Conservation (phyloP, 2,797 vertebrate genomes). For the Diplodus sargus region DNA sequence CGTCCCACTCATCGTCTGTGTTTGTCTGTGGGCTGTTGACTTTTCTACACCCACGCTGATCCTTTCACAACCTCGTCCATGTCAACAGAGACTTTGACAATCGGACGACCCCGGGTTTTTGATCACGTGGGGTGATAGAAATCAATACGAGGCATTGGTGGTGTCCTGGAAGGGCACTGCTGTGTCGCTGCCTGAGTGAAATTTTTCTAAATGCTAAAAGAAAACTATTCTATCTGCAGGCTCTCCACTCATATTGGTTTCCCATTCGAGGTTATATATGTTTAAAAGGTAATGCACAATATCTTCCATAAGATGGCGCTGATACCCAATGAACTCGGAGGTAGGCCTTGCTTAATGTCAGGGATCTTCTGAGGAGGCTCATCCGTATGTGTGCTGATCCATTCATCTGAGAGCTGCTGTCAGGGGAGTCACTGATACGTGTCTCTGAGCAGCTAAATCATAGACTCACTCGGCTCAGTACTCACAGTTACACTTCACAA, state of each 20-base stretch:
- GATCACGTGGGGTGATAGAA: not conserved
- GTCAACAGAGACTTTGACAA: slow-evolving; percentile 18
- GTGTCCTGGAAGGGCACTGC: slow-evolving; percentile 1
- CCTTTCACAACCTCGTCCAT: slow-evolving; percentile 18
- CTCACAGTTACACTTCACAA: not conserved
- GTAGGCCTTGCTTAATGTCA: fast-evolving
- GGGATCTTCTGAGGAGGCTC: not conserved
- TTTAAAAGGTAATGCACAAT: not conserved
- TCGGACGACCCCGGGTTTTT: not conserved
- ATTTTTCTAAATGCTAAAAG: not conserved
- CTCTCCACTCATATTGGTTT: not conserved
- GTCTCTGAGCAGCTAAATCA: not conserved
- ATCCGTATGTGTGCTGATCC: not conserved
- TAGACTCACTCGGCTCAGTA: too few relatives aligned
- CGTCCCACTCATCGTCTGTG: slow-evolving; percentile 6
- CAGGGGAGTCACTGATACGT: too few relatives aligned
- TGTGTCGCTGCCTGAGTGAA: not conserved
- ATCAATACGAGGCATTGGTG: not conserved
- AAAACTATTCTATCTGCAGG: not conserved
- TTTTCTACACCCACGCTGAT: slow-evolving; percentile 12
- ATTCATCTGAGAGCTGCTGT: not conserved
- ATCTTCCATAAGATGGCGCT: slow-evolving; percentile 69
- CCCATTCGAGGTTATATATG: not conserved
- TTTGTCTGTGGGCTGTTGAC: slow-evolving; percentile 15
- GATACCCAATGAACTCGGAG: slow-evolving; percentile 8